Evolutionary conservation across 2,888 invertebrate genomes (phyloP).

Genomic region (Pseudococcus longispinus): DNA sequence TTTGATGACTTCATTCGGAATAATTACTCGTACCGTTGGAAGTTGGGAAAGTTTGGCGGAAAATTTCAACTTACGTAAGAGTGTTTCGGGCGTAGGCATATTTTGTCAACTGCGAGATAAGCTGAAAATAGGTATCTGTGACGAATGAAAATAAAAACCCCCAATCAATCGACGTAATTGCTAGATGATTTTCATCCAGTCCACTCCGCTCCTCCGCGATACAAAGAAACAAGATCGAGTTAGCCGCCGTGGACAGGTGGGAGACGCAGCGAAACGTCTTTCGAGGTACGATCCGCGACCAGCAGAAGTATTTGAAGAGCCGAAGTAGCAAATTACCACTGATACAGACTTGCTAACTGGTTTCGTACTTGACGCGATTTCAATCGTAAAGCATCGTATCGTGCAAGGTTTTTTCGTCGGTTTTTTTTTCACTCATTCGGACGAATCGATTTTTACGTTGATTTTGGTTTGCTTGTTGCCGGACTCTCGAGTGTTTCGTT

Average conservation of each 20-base stretch:
- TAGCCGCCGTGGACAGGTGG: conserved; percentile 40
- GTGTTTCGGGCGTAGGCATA: background rate
- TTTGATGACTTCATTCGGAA: background rate
- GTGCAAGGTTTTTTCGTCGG: background rate
- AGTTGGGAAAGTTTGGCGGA: background rate
- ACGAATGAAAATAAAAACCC: background rate
- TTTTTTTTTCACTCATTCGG: background rate
- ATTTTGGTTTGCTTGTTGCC: background rate
- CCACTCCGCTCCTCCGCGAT: background rate
- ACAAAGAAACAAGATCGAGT: conserved; percentile 53
- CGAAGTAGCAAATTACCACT: conserved; percentile 38
- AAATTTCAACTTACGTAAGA: background rate
- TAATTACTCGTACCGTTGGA: background rate
- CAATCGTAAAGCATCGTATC: background rate
- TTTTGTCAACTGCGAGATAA: background rate
- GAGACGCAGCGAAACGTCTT: conserved; percentile 28
- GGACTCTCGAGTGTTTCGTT: background rate
- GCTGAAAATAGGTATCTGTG: too few species aligned
- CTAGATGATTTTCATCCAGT: conserved; percentile 20
- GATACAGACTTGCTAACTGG: conserved; percentile 43
- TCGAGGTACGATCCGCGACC: conserved; percentile 2
- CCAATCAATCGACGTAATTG: conserved; percentile 5
- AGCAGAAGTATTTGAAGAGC: conserved; percentile 38
- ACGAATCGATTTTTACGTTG: background rate
- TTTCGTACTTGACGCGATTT: conserved; percentile 22